Percentiles rank a stretch among this genome's conserved stretches.
phyloP scores from a whole-genome alignment of 2,113 vertebrate genomes.

The Epinephelus cyanopodus region DNA sequence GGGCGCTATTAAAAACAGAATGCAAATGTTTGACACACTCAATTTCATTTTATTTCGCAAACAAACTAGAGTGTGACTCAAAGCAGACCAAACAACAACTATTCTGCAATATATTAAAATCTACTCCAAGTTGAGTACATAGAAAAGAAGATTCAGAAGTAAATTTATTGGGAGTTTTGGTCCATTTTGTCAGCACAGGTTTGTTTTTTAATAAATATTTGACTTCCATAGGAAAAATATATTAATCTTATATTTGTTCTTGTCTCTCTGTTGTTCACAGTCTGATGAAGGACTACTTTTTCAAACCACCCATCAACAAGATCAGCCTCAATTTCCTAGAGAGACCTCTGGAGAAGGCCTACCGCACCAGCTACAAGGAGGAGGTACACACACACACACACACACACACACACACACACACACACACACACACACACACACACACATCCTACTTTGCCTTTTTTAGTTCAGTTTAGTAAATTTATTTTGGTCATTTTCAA shows the following conservation, averaged over 20 bases:
- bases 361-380: slow-evolving; percentile 94
- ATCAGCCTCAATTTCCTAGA: slow-evolving; percentile 97
- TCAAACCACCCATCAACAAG: slow-evolving; percentile 97
- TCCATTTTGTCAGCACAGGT: neutral
- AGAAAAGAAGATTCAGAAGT: neutral
- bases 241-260: neutral
- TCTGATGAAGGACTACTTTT: slow-evolving; percentile 99
- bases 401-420: slow-evolving; percentile 35
- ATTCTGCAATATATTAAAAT: neutral
- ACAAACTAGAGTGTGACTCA: neutral
- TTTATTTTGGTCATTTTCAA: no score
- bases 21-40: neutral
- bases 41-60: neutral
- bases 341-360: slow-evolving; percentile 90
- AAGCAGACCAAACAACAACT: neutral
- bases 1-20: neutral
- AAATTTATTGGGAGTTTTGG: neutral
- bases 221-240: neutral
- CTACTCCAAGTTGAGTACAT: neutral
- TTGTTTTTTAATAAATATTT: neutral
- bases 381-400: slow-evolving; percentile 84
- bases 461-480: neutral
- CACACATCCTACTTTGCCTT: neutral
- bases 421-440: neutral
- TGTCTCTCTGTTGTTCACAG: slow-evolving; percentile 78